Percentiles rank a stretch among this genome's conserved stretches.
Conservation (phyloP, 2,113 vertebrate genomes). For the Tretioscincus oriximinensis region DNA sequence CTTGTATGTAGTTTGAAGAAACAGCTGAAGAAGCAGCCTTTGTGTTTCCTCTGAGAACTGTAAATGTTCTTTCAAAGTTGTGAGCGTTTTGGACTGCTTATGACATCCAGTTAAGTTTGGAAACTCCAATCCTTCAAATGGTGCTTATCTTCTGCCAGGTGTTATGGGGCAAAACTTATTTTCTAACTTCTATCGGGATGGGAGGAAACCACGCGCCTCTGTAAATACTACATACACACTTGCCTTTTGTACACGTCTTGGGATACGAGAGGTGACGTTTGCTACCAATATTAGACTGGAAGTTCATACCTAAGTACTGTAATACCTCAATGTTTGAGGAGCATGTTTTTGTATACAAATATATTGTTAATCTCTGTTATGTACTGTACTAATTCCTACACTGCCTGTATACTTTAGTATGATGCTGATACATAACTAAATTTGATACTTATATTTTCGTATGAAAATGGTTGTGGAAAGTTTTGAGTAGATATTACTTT, state of each 20-base stretch:
- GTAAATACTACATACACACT: slow-evolving; percentile 96
- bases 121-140: slow-evolving; percentile 83
- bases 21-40: slow-evolving; percentile 66
- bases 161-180: slow-evolving; percentile 85
- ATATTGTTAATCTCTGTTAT: slow-evolving; percentile 92
- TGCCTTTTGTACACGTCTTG: slow-evolving; percentile 90
- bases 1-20: slow-evolving; percentile 61
- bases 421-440: slow-evolving; percentile 99
- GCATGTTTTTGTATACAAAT: slow-evolving; percentile 95
- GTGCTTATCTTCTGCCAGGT: slow-evolving; percentile 88
- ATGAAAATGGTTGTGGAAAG: slow-evolving; percentile 99
- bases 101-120: slow-evolving; percentile 74
- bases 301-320: slow-evolving; percentile 99
- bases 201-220: slow-evolving; percentile 77
- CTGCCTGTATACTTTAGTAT: slow-evolving; percentile 99
- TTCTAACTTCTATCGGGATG: slow-evolving; percentile 57
- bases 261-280: slow-evolving; percentile 87
- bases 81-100: slow-evolving; percentile 76
- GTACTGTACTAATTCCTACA: slow-evolving; percentile 99
- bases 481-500: slow-evolving; percentile 99
- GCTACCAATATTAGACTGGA: slow-evolving; percentile 96
- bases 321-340: slow-evolving; percentile 97
- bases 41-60: slow-evolving; percentile 54
- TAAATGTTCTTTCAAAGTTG: slow-evolving; percentile 60
- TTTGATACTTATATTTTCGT: slow-evolving; percentile 99